These are phyloP conservation scores for Drosophila bifasciata DNA, from an alignment of 1,140 invertebrate genomes.

Conservation along the genomic window DNA sequence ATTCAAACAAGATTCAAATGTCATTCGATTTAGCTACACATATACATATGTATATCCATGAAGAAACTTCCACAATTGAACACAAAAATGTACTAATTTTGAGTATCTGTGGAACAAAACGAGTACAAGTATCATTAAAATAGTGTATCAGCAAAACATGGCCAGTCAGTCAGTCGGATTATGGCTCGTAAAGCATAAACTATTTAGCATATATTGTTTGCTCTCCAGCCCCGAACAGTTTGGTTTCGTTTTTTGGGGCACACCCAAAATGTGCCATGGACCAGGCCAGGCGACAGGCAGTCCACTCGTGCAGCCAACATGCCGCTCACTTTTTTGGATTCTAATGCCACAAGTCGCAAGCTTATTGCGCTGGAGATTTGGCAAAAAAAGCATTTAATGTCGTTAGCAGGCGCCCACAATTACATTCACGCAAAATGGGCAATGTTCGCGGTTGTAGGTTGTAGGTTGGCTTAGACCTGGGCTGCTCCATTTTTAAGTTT, in stretches of 20 bases:
- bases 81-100: background rate
- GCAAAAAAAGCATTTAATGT: slow-evolving; percentile 15
- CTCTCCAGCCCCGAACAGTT: slow-evolving; percentile 15
- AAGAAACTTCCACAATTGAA: no score
- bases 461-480: slow-evolving; percentile 10
- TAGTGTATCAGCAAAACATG: slow-evolving; percentile 26
- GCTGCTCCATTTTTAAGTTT: slow-evolving; percentile 21
- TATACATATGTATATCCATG: background rate
- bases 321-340: slow-evolving; percentile 74
- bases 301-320: slow-evolving; percentile 24
- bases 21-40: slow-evolving; percentile 18
- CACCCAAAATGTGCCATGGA: slow-evolving; percentile 56
- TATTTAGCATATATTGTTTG: slow-evolving; percentile 34
- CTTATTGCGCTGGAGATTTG: slow-evolving; percentile 9
- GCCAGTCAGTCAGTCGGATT: slow-evolving; percentile 22
- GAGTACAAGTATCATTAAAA: slow-evolving; percentile 35
- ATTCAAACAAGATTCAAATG: slow-evolving; percentile 38
- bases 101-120: slow-evolving; percentile 15
- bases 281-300: slow-evolving; percentile 15
- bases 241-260: slow-evolving; percentile 37
- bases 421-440: slow-evolving; percentile 13
- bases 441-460: background rate
- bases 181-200: slow-evolving; percentile 5
- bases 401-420: slow-evolving; percentile 39
- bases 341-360: slow-evolving; percentile 42